These are phyloP conservation scores for Drosophila ficusphila DNA, from an alignment of 1,140 invertebrate species.

Conservation along the genomic window DNA sequence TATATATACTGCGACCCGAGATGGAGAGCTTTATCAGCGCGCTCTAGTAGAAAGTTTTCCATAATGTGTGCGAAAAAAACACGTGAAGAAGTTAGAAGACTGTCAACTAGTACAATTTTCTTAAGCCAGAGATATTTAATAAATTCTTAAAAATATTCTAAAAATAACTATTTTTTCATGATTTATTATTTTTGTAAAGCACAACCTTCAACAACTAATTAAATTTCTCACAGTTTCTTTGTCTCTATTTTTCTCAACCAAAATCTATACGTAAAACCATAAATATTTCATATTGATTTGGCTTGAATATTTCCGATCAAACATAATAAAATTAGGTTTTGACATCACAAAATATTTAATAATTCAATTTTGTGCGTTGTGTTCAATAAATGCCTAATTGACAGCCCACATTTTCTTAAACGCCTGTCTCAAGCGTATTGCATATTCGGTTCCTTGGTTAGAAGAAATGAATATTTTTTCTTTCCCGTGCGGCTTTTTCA, in stretches of 20 bases:
- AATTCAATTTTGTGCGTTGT: neutral
- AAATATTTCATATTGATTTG: neutral
- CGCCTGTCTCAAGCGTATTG: neutral
- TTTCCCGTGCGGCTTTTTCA: slow-evolving; percentile 13
- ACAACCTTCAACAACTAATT: no score
- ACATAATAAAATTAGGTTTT: no score
- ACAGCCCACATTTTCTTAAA: neutral
- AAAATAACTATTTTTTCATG: neutral
- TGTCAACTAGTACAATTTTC: no score
- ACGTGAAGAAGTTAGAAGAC: slow-evolving; percentile 46
- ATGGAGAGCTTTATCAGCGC: slow-evolving; percentile 52
- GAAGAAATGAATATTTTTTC: neutral
- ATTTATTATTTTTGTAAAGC: no score
- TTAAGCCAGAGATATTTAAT: no score
- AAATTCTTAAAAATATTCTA: no score
- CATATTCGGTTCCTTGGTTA: neutral
- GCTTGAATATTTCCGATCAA: no score
- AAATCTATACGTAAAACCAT: no score
- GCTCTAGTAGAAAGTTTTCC: slow-evolving; percentile 62
- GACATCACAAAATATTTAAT: neutral
- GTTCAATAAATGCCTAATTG: slow-evolving; percentile 11
- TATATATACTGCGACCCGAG: slow-evolving; percentile 1
- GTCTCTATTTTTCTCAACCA: no score
- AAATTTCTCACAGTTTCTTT: neutral
- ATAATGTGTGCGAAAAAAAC: slow-evolving; percentile 76